phyloP scores from a whole-genome alignment of 2,797 vertebrate genomes.

The Florisuga fusca region DNA sequence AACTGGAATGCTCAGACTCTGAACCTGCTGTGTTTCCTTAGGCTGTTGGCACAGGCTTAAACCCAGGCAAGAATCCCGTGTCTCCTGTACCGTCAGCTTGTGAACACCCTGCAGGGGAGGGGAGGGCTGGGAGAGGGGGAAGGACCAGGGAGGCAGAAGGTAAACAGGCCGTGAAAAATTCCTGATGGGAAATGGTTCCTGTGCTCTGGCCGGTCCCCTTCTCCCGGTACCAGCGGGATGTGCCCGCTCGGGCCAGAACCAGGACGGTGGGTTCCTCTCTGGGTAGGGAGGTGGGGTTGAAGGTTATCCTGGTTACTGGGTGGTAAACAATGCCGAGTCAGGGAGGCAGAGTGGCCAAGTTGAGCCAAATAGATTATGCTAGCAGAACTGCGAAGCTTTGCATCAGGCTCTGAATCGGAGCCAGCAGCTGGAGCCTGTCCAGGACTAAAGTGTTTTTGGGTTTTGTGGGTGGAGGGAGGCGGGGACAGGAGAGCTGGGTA shows the following conservation, averaged over 20 bases:
- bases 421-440: slow-evolving; percentile 89
- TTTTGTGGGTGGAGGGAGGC: slow-evolving; percentile 72
- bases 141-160: accelerated
- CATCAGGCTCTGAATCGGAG: slow-evolving; percentile 84
- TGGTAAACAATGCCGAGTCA: slow-evolving; percentile 79
- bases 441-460: slow-evolving; percentile 82
- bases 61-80: not conserved
- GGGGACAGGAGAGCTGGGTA: slow-evolving; percentile 74
- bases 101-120: not conserved
- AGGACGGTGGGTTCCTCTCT: not conserved
- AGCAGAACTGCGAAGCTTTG: slow-evolving; percentile 79
- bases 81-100: slow-evolving; percentile 20
- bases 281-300: not conserved
- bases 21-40: slow-evolving; percentile 61
- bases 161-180: slow-evolving; percentile 24
- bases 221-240: not conserved
- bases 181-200: not conserved
- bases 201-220: accelerated
- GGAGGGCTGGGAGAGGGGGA: not conserved
- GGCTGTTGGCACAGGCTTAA: slow-evolving; percentile 50
- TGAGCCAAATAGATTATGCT: slow-evolving; percentile 78
- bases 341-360: slow-evolving; percentile 72
- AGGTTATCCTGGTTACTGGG: slow-evolving; percentile 67
- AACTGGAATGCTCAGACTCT: slow-evolving; percentile 61
- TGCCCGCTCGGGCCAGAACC: not conserved